Evolutionary conservation across 2,113 vertebrate species (phyloP).

Genomic region (Festucalex cinctus): DNA sequence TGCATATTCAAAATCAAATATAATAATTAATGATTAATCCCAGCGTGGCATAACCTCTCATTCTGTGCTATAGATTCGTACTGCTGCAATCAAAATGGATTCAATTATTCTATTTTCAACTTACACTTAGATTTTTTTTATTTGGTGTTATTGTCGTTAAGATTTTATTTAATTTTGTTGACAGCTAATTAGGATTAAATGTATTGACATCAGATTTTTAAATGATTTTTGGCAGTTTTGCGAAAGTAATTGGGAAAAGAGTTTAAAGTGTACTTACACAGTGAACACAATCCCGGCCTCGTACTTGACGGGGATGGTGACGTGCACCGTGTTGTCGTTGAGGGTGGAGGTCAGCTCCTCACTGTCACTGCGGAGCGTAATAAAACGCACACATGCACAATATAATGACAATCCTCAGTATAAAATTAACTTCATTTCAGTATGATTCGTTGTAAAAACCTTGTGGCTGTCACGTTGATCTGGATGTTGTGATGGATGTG

Average conservation of each 20-base stretch:
- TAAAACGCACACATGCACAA: not conserved
- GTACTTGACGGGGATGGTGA: conserved; percentile 85
- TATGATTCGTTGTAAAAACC: conserved; percentile 46
- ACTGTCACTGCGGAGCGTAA: conserved; percentile 81
- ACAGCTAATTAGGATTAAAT: not conserved
- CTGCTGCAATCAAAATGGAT: not conserved
- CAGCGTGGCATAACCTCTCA: not conserved
- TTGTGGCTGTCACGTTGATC: conserved; percentile 81
- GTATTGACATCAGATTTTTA: not conserved
- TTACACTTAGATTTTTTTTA: too few species aligned
- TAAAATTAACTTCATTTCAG: too few species aligned
- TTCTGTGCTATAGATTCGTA: not conserved
- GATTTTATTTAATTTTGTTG: not conserved
- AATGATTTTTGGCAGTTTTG: not conserved
- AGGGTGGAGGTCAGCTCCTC: conserved; percentile 78
- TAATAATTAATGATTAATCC: not conserved
- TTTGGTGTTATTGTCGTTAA: not conserved
- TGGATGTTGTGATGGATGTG: conserved; percentile 77
- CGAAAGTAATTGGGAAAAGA: not conserved
- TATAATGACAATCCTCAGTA: not conserved
- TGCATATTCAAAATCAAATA: not conserved
- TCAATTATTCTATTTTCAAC: not conserved
- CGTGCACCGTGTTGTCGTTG: conserved; percentile 75
- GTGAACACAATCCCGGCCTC: conserved; percentile 81
- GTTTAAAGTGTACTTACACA: conserved; percentile 72